Conservation (phyloP, 92 coral and sea anemone species). For the Isaurus tuberculatus region DNA sequence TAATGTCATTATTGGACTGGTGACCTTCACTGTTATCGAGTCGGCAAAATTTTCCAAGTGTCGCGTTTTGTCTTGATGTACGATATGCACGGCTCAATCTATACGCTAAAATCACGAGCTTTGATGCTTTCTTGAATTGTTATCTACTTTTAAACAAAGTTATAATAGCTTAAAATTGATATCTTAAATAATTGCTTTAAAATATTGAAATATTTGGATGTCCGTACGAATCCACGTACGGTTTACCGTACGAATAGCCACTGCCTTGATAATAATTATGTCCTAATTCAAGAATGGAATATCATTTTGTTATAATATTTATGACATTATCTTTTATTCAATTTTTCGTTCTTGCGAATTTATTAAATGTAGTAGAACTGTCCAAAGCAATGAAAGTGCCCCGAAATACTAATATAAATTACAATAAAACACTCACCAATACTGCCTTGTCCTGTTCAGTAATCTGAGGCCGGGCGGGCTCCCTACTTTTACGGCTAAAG, state of each 20-base stretch:
- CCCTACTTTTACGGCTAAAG: conserved; percentile 85
- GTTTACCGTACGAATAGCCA: too few relatives aligned
- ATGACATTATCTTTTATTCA: too few relatives aligned
- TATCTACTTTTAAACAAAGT: conserved; percentile 19
- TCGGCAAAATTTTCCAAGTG: neutral
- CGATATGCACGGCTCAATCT: conserved; percentile 1
- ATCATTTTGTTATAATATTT: too few relatives aligned
- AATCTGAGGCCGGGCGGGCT: conserved; percentile 85
- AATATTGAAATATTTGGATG: conserved; percentile 29
- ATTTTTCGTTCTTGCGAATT: too few relatives aligned
- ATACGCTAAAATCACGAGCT: conserved; percentile 11
- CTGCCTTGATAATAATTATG: too few relatives aligned
- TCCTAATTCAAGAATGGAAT: too few relatives aligned
- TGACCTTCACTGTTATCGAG: neutral
- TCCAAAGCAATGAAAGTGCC: too few relatives aligned
- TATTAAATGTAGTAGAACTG: too few relatives aligned
- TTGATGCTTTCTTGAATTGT: conserved; percentile 18
- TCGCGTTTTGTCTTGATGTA: conserved; percentile 1
- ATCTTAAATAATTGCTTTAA: conserved; percentile 24
- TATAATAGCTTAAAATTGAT: conserved; percentile 9
- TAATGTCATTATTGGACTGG: neutral
- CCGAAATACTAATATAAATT: too few relatives aligned
- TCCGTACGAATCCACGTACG: conserved; percentile 5
- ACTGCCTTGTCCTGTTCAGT: conserved; percentile 98
- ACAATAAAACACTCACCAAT: conserved; percentile 63